Percentiles rank a stretch among this genome's conserved stretches.
Conservation (phyloP, 2,797 vertebrate genomes). For the Galaxias olidus region DNA sequence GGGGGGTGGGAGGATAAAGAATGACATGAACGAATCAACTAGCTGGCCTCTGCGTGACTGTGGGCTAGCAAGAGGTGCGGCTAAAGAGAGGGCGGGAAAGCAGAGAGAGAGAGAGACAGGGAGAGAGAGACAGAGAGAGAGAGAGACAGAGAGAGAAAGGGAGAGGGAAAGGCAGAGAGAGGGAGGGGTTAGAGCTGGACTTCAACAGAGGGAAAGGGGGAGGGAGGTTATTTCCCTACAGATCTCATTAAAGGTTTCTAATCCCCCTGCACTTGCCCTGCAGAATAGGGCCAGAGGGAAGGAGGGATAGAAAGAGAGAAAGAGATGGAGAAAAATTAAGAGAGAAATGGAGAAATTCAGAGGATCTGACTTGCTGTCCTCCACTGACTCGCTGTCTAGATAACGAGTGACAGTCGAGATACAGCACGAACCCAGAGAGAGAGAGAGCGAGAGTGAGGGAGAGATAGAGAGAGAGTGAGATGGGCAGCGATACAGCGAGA, state of each 20-base stretch:
- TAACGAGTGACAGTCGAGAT: no score
- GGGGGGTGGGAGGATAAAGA: no score
- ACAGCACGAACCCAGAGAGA: background rate
- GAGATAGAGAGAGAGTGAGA: background rate
- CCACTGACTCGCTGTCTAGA: no score
- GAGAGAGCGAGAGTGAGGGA: background rate
- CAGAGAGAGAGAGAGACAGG: background rate
- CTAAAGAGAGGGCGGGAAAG: constrained; percentile 13
- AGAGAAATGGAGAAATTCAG: background rate
- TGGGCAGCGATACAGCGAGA: constrained; percentile 30
- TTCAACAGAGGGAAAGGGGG: constrained; percentile 26
- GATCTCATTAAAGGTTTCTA: constrained; percentile 71
- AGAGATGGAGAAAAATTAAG: constrained; percentile 11
- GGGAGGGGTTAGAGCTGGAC: constrained; percentile 20
- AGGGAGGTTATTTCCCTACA: constrained; percentile 61
- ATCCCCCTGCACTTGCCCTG: constrained; percentile 56
- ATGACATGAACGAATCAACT: background rate
- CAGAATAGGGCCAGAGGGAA: constrained; percentile 54
- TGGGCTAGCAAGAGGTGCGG: constrained; percentile 20
- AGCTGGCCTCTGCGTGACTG: constrained; percentile 25
- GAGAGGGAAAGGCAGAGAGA: constrained; percentile 9
- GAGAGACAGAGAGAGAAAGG: constrained; percentile 14
- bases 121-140: constrained; percentile 14
- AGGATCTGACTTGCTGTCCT: no score
- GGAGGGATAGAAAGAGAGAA: constrained; percentile 25